Base-by-base conservation (phyloP, 2,113 vertebrate genomes). In the Fregata magnificens region DNA sequence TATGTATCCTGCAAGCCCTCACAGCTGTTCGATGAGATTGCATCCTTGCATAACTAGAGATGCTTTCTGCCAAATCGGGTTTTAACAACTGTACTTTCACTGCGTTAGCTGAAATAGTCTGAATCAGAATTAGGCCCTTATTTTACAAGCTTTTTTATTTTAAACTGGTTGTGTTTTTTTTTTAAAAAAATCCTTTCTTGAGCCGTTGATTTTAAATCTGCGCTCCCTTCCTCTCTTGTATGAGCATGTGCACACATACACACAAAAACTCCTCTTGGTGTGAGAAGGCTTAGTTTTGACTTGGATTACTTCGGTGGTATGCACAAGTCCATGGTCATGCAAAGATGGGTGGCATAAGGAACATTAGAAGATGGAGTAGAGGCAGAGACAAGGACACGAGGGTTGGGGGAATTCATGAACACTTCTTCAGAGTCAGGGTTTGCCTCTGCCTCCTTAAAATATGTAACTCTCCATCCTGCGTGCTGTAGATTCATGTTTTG, bases 231-330 rank as follows among this genome's bases (percentile, higher is more conserved):
- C 5, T 61, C 21, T 86, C 13, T 88, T 83, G 4, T 56, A 36
- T 1, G 1, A 73, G 49, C 5, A 15, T 5, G 17, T 16, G 44
- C 44, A 6, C 9, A 14, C 5, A 6, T 6, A 42, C 5, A 7
- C 32, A n/a, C 14, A 32, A 16, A 7, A 63, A 15, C 6, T 69
- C 7, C 5, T 67, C 16, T 86, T 50, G 40, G 14, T 61, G 10
- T 32, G 29, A 59, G 80, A 70, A 38, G 3, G 16, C 11, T 63
- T 91, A 55, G 16, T 53, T 92, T 86, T 84, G 45, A 34, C 36
- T 67, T 85, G 44, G 18, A 15, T 94, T 63, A 82, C 11, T 56
- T 31, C 24, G 79, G 11, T 82, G 32, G 13, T 5, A 2, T 12
- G 21, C 31, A 8, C 26, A 84, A 71, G 29, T 36, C 20, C 17